phyloP scores from a whole-genome alignment of 2,113 vertebrate species.

The Trochalopteron elliotii region DNA sequence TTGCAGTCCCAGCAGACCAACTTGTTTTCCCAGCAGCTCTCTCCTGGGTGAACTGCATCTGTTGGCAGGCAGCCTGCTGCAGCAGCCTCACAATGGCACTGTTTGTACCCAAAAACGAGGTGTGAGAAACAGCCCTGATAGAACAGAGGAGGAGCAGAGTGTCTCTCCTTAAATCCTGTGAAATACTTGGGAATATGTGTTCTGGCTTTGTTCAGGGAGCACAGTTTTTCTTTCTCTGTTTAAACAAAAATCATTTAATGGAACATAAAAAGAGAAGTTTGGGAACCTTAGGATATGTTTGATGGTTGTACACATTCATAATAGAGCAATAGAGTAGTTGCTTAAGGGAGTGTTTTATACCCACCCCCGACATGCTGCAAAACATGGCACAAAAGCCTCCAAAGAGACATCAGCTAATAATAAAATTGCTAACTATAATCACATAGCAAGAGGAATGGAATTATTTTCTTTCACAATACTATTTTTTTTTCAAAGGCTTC shows the following conservation, averaged over 20 bases:
- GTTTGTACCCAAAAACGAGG: background rate
- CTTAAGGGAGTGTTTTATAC: background rate
- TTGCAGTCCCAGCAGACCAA: background rate
- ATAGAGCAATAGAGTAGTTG: background rate
- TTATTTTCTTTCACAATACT: slow-evolving; percentile 2
- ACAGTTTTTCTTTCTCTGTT: background rate
- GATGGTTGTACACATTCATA: background rate
- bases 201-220: background rate
- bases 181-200: background rate
- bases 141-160: background rate
- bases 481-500: background rate
- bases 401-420: background rate
- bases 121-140: background rate
- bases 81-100: rapidly evolving
- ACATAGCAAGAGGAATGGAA: background rate
- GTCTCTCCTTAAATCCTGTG: background rate
- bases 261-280: background rate
- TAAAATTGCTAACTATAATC: slow-evolving; percentile 17
- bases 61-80: background rate
- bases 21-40: background rate
- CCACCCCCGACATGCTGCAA: background rate
- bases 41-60: background rate
- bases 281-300: background rate
- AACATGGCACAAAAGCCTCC: background rate
- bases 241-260: background rate